A percentile compares a stretch with the other conserved stretches of the same genome.
phyloP scores from a whole-genome alignment of 2,888 invertebrate species.

The Drosophila recens region DNA sequence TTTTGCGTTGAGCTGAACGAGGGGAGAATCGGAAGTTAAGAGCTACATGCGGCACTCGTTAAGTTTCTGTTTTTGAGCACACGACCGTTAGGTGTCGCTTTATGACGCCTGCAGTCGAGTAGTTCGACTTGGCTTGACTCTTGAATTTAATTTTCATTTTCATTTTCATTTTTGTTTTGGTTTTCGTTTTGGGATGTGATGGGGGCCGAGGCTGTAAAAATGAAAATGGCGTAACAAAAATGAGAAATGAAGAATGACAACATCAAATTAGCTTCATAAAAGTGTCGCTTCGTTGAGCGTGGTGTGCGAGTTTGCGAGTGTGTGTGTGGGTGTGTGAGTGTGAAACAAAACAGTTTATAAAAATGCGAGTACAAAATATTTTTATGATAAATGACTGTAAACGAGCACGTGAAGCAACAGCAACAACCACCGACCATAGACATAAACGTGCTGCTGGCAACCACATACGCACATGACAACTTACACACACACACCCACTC shows the following conservation, averaged over 20 bases:
- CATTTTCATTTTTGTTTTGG: slow-evolving; percentile 15
- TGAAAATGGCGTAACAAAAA: slow-evolving; percentile 75
- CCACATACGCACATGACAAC: slow-evolving; percentile 75
- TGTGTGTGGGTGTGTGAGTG: slow-evolving; percentile 34
- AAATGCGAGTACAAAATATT: slow-evolving; percentile 77
- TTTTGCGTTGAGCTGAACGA: not conserved
- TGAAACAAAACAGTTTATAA: slow-evolving; percentile 79
- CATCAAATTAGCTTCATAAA: slow-evolving; percentile 80
- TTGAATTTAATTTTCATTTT: slow-evolving; percentile 47
- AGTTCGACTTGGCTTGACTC: slow-evolving; percentile 38
- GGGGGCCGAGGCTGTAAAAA: slow-evolving; percentile 57
- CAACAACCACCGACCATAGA: slow-evolving; percentile 66
- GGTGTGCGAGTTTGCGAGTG: not conserved
- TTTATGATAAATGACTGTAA: slow-evolving; percentile 79
- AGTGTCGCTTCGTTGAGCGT: slow-evolving; percentile 57
- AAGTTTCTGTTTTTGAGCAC: slow-evolving; percentile 58
- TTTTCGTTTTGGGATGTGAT: not conserved
- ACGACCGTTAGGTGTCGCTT: slow-evolving; percentile 67
- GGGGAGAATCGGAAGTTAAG: slow-evolving; percentile 32
- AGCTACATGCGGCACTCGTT: slow-evolving; percentile 52
- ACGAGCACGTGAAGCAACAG: slow-evolving; percentile 77
- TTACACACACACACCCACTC: slow-evolving; percentile 28
- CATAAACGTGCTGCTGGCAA: slow-evolving; percentile 74
- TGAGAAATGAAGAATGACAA: slow-evolving; percentile 78
- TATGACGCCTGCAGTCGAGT: slow-evolving; percentile 46